Evolutionary conservation across 2,888 invertebrate species (phyloP).

Genomic region (Eretmocerus hayati): DNA sequence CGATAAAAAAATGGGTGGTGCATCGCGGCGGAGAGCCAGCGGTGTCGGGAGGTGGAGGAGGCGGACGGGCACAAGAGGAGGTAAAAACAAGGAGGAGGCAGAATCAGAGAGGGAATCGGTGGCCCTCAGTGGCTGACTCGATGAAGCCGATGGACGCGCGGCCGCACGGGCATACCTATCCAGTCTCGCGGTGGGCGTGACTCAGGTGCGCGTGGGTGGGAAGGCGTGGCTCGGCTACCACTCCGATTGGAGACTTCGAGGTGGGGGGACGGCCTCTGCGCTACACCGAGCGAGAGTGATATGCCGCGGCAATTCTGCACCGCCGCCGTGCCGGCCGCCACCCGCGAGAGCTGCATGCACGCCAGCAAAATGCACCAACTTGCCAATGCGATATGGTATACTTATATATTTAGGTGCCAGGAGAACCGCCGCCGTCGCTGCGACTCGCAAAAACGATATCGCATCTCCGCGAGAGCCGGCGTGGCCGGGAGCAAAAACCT

Average conservation of each 20-base stretch:
- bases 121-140: slow-evolving; percentile 22
- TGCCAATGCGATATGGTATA: no score
- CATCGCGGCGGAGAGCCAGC: no score
- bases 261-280: slow-evolving; percentile 24
- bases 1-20: no score
- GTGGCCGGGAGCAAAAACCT: slow-evolving; percentile 40
- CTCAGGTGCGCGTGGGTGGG: slow-evolving; percentile 47
- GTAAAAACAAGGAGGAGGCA: background rate
- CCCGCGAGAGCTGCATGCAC: no score
- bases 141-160: slow-evolving; percentile 6
- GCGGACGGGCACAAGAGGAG: no score
- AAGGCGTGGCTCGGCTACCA: slow-evolving; percentile 35
- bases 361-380: no score
- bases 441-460: slow-evolving; percentile 43
- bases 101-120: slow-evolving; percentile 4
- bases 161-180: slow-evolving; percentile 24
- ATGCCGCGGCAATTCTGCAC: no score
- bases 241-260: slow-evolving; percentile 39
- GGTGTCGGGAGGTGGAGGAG: no score
- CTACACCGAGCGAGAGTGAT: slow-evolving; percentile 36
- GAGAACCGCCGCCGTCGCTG: no score
- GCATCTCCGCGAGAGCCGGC: slow-evolving; percentile 35
- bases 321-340: no score
- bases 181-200: slow-evolving; percentile 40
- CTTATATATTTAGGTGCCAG: no score